Evolutionary conservation across 2,888 invertebrate genomes (phyloP), one percentile per base, ranked within the genome.

Genomic region (Synanthedon myopaeformis): DNA sequence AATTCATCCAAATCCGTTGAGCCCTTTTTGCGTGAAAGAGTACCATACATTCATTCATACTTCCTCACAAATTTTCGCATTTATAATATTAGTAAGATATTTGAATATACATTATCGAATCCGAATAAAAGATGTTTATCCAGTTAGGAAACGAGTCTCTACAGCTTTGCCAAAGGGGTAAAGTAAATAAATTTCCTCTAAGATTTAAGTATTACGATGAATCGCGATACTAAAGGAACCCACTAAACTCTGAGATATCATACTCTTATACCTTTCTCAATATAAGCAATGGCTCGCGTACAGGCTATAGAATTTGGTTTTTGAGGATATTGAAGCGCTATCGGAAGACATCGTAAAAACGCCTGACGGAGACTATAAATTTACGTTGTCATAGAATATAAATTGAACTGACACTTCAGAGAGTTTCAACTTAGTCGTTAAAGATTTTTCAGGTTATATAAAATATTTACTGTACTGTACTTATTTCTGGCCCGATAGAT

Each of bases 271-370:
- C 45, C 14, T 45, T 45, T 14, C 45, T 14, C 14, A 14, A n/a
- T 45, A 13, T 45, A 45, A 45, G 45, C 45, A n/a, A 14, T 14
- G 45, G 6, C 45, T 45, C 45, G 14, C 45, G 45, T 45, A 45
- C 45, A 8, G 3, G 13, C 48, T 54, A 55, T 56, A 60, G 57
- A 66, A 65, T 65, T 49, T 58, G 58, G 62, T 61, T 62, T 60
- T 64, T 59, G 64, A 63, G 64, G 67, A 73, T 72, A 72, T 72
- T 65, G 68, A 66, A 66, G 60, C 57, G 63, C 64, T 70, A 70
- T 72, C 67, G 71, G 67, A 66, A 67, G 59, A 56, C 56, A 61
- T 66, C 62, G 67, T 70, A 69, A 70, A 70, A 70, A 59, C 52
- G 52, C 54, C 45, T 49, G 49, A 51, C 52, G 56, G 52, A 51